phyloP scores from a whole-genome alignment of 1,140 invertebrate genomes.

The Macrobrachium rosenbergii region DNA sequence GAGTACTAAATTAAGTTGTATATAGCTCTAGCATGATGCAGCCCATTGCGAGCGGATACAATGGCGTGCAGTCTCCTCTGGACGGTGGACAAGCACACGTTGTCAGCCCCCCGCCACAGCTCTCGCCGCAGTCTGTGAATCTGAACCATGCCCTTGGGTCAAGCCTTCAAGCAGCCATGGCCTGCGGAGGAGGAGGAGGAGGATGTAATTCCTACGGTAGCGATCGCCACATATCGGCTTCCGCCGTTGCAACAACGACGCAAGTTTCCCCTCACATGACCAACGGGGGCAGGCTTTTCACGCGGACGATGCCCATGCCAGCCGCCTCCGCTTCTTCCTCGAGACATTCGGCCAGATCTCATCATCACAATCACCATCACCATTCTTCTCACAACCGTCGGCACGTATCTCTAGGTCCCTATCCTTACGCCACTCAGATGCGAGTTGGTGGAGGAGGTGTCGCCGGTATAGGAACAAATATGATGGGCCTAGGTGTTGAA shows the following conservation, averaged over 20 bases:
- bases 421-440: slow-evolving; percentile 44
- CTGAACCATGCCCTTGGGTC: not conserved
- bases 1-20: slow-evolving; percentile 24
- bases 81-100: slow-evolving; percentile 47
- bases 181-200: slow-evolving; percentile 1
- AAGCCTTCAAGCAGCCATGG: not conserved
- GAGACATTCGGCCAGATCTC: not conserved
- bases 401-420: slow-evolving; percentile 32
- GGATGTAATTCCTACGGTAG: not conserved
- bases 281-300: slow-evolving; percentile 49
- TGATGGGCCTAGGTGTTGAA: too few species aligned
- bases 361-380: not conserved
- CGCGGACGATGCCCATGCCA: slow-evolving; percentile 54
- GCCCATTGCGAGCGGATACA: slow-evolving; percentile 58
- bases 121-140: slow-evolving; percentile 48
- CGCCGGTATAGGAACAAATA: too few species aligned
- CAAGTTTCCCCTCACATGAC: slow-evolving; percentile 31
- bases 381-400: slow-evolving; percentile 40
- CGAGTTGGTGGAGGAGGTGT: not conserved
- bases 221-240: slow-evolving; percentile 14
- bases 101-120: slow-evolving; percentile 38
- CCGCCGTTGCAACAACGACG: too few species aligned
- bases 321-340: slow-evolving; percentile 1
- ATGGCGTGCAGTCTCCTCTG: slow-evolving; percentile 50
- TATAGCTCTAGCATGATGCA: slow-evolving; percentile 52